Evolutionary conservation across 2,888 invertebrate genomes (phyloP), one percentile per base, ranked within the genome.

Genomic region (Lasioglossum villosulum): DNA sequence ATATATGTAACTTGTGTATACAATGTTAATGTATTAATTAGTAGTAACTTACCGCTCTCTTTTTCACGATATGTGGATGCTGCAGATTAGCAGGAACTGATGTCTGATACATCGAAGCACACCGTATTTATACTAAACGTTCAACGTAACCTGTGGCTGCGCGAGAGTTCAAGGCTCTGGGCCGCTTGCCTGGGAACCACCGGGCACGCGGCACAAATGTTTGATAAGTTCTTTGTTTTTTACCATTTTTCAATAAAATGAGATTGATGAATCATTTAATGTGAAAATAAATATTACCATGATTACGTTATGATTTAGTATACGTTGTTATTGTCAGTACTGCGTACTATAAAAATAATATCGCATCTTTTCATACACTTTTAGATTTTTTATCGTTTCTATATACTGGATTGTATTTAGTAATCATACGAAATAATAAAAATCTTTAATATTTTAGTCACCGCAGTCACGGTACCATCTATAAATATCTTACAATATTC

Each of bases 91-190:
- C 23, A 79, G 80, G 34, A 27, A 74, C 73, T 77, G 80, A 86
- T 80, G 34, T 48, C 19, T 30, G 37, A 30, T 42, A 59, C 19
- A 30, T 1, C 23, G n/a, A 0, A 8, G 3, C 34, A 16, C n/a
- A 19, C 6, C 0, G 87, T 83, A 87, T 87, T 87, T 87, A 87
- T 87, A 87, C 72, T 10, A 27, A 71, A 16, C 30, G 34, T 56
- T 12, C 0, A 19, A 56, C 37, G 23, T 45, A 30, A 14, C 14
- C 6, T 78, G 12, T 66, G 2, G 71, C 8, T 16, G 30, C 14
- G 42, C 34, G 75, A 76, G 52, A 80, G 87, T 87, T 87, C 87
- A 87, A 77, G 83, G 71, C 4, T 56, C 14, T 2, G 0, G 14
- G 48, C 1, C 71, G 39, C 1, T 48, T 34, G 14, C 19, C n/a